Evolutionary conservation across 1,140 invertebrate species (phyloP), one percentile per base, ranked within the genome.

Genomic region (Stegodyphus dumicola): DNA sequence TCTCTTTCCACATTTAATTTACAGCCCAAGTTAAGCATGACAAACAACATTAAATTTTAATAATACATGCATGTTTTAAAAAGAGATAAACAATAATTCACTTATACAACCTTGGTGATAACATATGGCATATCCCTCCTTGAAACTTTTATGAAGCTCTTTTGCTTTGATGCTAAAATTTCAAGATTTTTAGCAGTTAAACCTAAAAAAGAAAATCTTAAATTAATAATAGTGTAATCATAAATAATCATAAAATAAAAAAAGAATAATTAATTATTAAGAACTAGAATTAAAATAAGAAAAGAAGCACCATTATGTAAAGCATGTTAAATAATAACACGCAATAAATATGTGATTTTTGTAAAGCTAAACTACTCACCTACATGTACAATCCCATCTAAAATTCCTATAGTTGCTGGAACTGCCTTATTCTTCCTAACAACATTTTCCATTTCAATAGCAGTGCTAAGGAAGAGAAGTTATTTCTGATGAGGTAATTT

Each of bases 341-440:
- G 2, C 49, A 75, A 11, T 54, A 54, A 56, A 60, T 10, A 73
- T 49, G 7, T 11, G 4, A 13, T 73, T 52, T 51, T 4, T 51
- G 15, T 15, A 60, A 60, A 60, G 9, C 15, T 60, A 15, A 9
- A 1, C 65, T 67, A 88, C 89, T 87, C 87, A 53, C 98, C 98
- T 15, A 99, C 93, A 88, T 94, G 94, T 6, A 99, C 91, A 88
- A 93, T 92, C 0, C 98, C 98, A 88, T 95, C 91, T 5, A 99
- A 88, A 66, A 99, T 94, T 6, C 94, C 97, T 88, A 99, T 94
- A 6, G 98, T 99, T 0, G 98, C 98, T 70, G 98, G 98, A n/a
- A 95, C 90, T n/a, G 93, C 95, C 70, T 95, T 96, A 93, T 97
- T 88, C 71, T 90, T 53, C 87, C 91, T 87, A 6, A 99, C 92